phyloP scores from a whole-genome alignment of 2,797 vertebrate species.

The Myotis vivesi region DNA sequence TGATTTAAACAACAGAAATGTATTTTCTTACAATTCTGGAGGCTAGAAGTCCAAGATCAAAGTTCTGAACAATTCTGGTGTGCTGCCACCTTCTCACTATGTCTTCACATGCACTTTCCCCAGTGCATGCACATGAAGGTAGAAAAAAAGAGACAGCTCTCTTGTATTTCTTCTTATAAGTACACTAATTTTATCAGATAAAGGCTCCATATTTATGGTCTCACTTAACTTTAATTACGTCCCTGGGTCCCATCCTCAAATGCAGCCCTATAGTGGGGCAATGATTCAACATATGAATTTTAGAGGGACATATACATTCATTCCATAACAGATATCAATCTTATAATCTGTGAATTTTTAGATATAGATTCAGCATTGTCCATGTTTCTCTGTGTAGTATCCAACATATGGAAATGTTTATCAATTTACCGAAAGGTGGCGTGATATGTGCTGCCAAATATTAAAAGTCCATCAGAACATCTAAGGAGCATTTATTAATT shows the following conservation, averaged over 20 bases:
- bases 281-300: not conserved
- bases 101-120: not conserved
- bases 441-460: not conserved
- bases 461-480: not conserved
- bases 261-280: not conserved
- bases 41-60: not conserved
- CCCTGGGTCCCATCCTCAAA: not conserved
- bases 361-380: not conserved
- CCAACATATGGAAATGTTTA: not conserved
- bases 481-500: not conserved
- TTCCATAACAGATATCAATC: not conserved
- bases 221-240: not conserved
- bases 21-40: not conserved
- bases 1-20: not conserved
- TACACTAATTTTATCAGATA: not conserved
- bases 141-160: not conserved
- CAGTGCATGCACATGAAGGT: not conserved
- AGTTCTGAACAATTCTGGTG: not conserved
- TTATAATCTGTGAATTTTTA: not conserved
- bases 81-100: not conserved
- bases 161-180: not conserved
- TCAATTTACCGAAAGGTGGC: not conserved
- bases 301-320: not conserved
- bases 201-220: not conserved
- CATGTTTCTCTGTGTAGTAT: not conserved